Evolutionary conservation across 2,113 vertebrate species (phyloP), one percentile per base, ranked within the genome.

Genomic region (Orcinus orca): DNA sequence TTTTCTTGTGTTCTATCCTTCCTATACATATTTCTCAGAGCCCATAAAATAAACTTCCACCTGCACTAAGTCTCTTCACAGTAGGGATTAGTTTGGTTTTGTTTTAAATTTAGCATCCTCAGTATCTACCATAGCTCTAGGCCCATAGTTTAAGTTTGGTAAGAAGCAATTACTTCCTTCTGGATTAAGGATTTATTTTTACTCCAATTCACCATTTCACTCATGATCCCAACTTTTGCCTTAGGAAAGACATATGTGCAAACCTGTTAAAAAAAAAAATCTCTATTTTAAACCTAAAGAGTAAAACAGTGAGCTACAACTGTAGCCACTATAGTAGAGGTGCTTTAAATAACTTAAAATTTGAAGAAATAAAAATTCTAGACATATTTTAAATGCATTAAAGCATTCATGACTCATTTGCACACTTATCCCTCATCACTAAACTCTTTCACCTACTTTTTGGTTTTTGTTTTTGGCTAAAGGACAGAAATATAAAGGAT

Each of bases 361-460:
- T 31, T 84, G 55, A 95, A 89, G 33, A 82, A 79, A 88, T 41
- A 33, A 62, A 93, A 90, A 84, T 53, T 93, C 62, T 47, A 90
- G 23, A 62, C 44, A 9, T 74, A 84, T 62, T 67, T 68, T 44
- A 86, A 68, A 90, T 38, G 7, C 23, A 23, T 83, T 87, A 81
- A 81, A 76, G 21, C 60, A 58, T 53, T 83, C 14, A 41, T 29
- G 3, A 60, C 38, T 53, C 21, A 89, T 33, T 8, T 58, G 7
- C 2, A 90, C 20, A 47, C 13, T 36, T 47, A 77, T 13, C 23
- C 15, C 31, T 76, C 31, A 85, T 31, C 33, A n/a, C 47, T 71
- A 92, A 87, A 74, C 77, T 67, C 5, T 63, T 71, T 65, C 23
- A 65, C 7, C 5, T 55, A 68, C 13, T 31, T 36, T 76, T 31